Evolutionary conservation across 2,888 invertebrate genomes (phyloP), one percentile per base, ranked within the genome.

Genomic region (Entomobrya multifasciata): DNA sequence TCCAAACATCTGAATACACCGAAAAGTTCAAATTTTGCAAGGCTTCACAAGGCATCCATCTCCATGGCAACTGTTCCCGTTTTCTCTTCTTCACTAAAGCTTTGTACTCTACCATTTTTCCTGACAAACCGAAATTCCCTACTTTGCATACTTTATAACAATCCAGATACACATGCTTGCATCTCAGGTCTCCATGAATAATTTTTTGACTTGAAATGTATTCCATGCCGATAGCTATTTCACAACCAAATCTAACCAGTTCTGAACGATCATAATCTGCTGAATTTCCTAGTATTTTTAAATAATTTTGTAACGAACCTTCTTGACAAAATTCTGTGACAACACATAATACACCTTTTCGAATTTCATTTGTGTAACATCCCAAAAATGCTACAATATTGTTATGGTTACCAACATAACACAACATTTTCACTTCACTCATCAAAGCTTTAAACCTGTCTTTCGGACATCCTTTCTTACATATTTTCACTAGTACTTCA

Each of bases 1-100:
- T 62, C 87, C 87, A 87, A 44, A 87, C 82, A 60, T 87, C 87
- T 6, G 87, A 76, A 20, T 81, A 22, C 1, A 15, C 25, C 1
- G 60, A 55, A 55, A 87, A 83, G 1, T 27, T 13, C 11, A 78
- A 27, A n/a, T 25, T n/a, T 47, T 25, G 6, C 1, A 87, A 27
- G 4, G 67, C 44, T 41, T 87, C 87, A 13, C 52, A 15, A 6
- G 87, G 70, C 77, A 87, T 67, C 87, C 87, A 87, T 10, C 77
- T 57, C 87, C 87, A 87, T 11, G 87, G 87, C 1, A 87, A 41
- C 13, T 25, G 36, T n/a, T 83, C 79, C 17, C 27, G 17, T 20
- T 83, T 41, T 1, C 20, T 17, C 22, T 67, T 67, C 22, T 72
- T 82, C 0, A 78, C 67, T n/a, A 83, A 78, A 3, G 4, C 17